phyloP scores from a whole-genome alignment of 2,113 vertebrate species.

The Rynchops niger region DNA sequence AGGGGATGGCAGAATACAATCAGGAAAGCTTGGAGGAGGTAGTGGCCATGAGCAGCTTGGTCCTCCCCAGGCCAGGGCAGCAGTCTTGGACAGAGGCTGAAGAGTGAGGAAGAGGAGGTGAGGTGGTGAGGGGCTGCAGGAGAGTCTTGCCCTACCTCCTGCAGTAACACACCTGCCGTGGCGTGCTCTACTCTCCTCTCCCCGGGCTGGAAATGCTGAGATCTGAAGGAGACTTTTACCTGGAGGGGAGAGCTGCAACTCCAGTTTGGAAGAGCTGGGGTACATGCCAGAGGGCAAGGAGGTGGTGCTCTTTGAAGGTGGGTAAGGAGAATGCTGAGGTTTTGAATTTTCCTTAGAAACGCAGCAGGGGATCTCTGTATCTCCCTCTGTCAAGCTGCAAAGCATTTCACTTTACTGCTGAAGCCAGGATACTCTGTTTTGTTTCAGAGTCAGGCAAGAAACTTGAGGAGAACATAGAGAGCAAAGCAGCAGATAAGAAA shows the following conservation, averaged over 20 bases:
- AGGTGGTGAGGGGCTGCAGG: not conserved
- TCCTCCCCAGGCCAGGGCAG: not conserved
- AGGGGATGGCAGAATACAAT: not conserved
- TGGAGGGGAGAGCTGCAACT: not conserved
- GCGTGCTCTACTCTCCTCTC: not conserved
- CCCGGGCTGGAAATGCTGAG: not conserved
- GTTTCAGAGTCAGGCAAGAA: not conserved
- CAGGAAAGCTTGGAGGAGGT: not conserved
- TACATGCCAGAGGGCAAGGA: not conserved
- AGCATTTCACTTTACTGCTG: not conserved
- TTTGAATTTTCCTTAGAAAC: not conserved
- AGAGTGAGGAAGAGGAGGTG: not conserved
- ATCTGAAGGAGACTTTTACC: not conserved
- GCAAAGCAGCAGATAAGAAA: not conserved
- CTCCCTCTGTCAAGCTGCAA: not conserved
- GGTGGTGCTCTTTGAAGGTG: not conserved
- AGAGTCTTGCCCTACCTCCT: not conserved
- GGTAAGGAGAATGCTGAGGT: not conserved
- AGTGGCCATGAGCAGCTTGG: not conserved
- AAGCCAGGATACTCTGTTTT: not conserved
- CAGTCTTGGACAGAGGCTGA: not conserved
- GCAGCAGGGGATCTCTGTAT: not conserved
- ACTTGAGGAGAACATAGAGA: not conserved
- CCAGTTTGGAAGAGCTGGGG: not conserved
- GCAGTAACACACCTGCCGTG: not conserved